Percentiles rank a stretch among this genome's conserved stretches.
These are phyloP conservation scores for Chironomus striatipennis DNA, from an alignment of 1,140 invertebrate genomes.

Conservation along the genomic window DNA sequence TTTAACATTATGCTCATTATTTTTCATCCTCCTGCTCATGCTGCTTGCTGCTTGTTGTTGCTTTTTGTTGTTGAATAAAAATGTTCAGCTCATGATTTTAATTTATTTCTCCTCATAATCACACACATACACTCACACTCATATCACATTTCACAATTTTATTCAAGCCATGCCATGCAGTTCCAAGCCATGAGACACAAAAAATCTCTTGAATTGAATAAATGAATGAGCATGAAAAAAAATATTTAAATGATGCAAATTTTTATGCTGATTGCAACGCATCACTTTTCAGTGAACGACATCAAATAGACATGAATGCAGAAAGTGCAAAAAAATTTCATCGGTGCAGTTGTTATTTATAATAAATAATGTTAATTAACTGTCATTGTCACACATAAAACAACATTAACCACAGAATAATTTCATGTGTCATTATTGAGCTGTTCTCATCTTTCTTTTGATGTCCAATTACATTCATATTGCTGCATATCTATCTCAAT, in stretches of 20 bases:
- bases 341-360: background rate
- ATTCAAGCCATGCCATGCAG: too few relatives aligned
- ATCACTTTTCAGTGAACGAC: background rate
- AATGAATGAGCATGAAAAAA: background rate
- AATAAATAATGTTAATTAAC: slow-evolving; percentile 15
- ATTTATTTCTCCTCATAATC: slow-evolving; percentile 3
- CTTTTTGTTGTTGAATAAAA: slow-evolving; percentile 6
- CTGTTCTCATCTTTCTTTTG: background rate
- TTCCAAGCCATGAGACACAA: too few relatives aligned
- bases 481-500: too few relatives aligned
- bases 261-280: slow-evolving; percentile 11
- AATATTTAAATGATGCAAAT: background rate
- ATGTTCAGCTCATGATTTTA: slow-evolving; percentile 9
- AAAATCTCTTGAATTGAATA: too few relatives aligned
- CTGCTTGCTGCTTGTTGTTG: background rate
- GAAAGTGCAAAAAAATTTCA: background rate
- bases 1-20: background rate
- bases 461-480: background rate
- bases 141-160: too few relatives aligned
- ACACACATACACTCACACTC: background rate
- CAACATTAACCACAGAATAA: slow-evolving; percentile 2
- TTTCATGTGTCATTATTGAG: slow-evolving; percentile 13
- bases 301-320: background rate
- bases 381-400: slow-evolving; percentile 13
- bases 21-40: background rate